Base-by-base conservation (phyloP, 2,797 vertebrate species). In the Dallia pectoralis region DNA sequence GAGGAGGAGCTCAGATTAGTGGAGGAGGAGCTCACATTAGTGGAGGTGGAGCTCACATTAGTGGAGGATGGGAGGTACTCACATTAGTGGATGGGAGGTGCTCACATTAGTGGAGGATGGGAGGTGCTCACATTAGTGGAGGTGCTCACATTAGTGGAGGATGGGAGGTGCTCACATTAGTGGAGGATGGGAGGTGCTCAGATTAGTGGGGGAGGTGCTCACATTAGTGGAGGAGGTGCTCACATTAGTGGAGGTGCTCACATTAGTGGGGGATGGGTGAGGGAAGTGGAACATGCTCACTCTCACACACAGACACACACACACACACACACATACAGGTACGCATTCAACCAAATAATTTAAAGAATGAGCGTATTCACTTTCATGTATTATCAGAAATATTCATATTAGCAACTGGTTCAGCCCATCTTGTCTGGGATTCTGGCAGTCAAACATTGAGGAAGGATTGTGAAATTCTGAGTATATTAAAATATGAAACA, bases 401-500 rank as follows among this genome's bases (percentile, higher is more conserved):
- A 87, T 87, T 88, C 78, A 87, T 86, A 83, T 85, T 74, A 84
- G 74, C 53, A 71, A 75, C 69, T 36, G 73, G 73, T 74, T 74
- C 30, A 5, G 30, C 32, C 63, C 14, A 29, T 78, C 79, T 40
- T 40, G 66, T 47, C 59, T 79, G 53, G 73, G 77, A 27, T 2
- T 1, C 16, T 71, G 81, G 79, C 87, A 44, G 40, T 44, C 12
- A 44, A 44, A 44, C 6, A 44, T 44, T 44, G 8, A 9, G 40
- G 40, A 11, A 9, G 2, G 71, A 78, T 73, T 74, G 74, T 79
- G 79, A 86, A 82, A 89, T 86, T 78, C 74, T 74, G 85, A 79
- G 81, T 79, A 79, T 82, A 78, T 80, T 89, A 74, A 87, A 88
- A 89, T 91, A 89, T 91, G 89, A 79, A 89, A 84, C 82, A 78